Evolutionary conservation across 2,888 invertebrate species (phyloP), one percentile per base, ranked within the genome.

Genomic region (Rhaphigaster nebulosa): DNA sequence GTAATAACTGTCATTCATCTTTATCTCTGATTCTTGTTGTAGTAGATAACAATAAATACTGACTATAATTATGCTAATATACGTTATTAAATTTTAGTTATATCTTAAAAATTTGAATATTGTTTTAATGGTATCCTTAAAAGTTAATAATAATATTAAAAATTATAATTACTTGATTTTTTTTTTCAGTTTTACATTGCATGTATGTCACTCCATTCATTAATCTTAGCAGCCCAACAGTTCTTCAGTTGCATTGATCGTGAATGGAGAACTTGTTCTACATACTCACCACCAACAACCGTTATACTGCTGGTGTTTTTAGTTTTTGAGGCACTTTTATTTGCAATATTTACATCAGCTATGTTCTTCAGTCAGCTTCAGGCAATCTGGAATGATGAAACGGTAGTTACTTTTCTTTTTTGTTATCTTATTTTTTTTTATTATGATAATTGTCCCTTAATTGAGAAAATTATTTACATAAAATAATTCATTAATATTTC

Each of bases 371-470:
- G 99, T 0, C 99, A 99, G 94, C 94, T 99, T 80, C 98, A 98
- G 93, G 99, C 99, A 50, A 99, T 99, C 93, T 98, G 99, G 96
- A 98, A 98, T 93, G 99, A 99, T 94, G 98, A 99, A 95, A 99
- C 99, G 93, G 98, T 97, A 76, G 6, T 76, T 76, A 38, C 38
- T 8, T 76, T 38, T 38, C 6, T 38, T 65, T 38, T 38, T 34
- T 34, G n/a, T 70, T 70, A 6, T 18, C 8, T 65, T 29, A 56
- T 29, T n/a, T n/a, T n/a, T n/a, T n/a, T n/a, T 70, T 34, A 70
- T 70, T 34, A 29, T 34, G 20, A 34, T 18, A 15, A 76, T 20
- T 76, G 1, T 76, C 38, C 34, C 23, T 38, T 34, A 38, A 38
- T 29, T 76, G 20, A 23, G 18, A 76, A 76, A 76, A 20, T 1